Base-by-base conservation (phyloP, 2,113 vertebrate genomes). In the Bambusicola thoracicus region DNA sequence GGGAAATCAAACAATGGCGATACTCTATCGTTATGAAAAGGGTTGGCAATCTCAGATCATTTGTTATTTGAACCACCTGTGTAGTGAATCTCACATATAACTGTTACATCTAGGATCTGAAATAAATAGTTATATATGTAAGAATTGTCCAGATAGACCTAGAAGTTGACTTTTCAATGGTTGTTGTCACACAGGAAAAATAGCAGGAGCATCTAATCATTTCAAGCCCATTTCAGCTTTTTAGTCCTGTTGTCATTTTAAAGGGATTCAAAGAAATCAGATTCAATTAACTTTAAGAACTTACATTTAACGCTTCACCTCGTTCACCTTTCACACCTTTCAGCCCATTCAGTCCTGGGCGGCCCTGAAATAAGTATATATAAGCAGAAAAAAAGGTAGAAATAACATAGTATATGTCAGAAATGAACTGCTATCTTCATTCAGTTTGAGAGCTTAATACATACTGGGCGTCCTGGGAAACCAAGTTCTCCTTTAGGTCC, bases 401-500 rank as follows among this genome's bases (percentile, higher is more conserved):
- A 92, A 87, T 18, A 38, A 11, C 68, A 89, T 49, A 89, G 46
- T 41, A 30, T 12, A 21, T 49, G 25, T 40, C 87, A 81, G 41
- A 91, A 93, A 27, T 20, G 65, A 87, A 10, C 1, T 63, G 34
- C 36, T 63, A 8, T 34, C 43, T 90, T 81, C 40, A 40, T 56
- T 43, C 18, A 11, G 6, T 41, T 30, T 70, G 68, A 85, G 69
- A 44, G 27, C 8, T 48, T 17, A 49, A 78, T 97, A 97, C 99
- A 97, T 98, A 99, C 99, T 51, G 98, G 98, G 76, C 99, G 97
- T 92, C 99, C 99, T 3, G 99, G 99, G 58, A 99, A 97, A 65
- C 99, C 99, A 72, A 99, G 98, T 74, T 99, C 99, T 96, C 99
- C 99, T 97, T 99, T 99, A 19, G 97, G 97, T 97, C 99, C 99